Conservation (phyloP, 2,888 invertebrate species). For the Portevinia maculata region DNA sequence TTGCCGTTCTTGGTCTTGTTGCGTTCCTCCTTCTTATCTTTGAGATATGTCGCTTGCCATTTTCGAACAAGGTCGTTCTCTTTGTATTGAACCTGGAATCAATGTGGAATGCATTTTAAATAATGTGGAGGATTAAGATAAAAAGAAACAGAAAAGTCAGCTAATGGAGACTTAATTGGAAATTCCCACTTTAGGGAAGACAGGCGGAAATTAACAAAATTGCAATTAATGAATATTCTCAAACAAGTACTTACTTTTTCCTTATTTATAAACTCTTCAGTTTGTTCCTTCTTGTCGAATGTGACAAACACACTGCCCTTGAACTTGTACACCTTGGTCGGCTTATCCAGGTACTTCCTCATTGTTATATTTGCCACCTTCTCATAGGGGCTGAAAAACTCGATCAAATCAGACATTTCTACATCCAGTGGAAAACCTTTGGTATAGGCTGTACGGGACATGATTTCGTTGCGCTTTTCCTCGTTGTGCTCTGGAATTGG, state of each 20-base stretch:
- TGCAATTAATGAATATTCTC: background rate
- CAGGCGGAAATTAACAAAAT: too few relatives aligned
- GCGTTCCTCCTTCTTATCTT: constrained; percentile 84
- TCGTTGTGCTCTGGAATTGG: constrained; percentile 92
- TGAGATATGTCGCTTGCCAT: constrained; percentile 89
- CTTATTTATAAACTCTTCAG: constrained; percentile 89
- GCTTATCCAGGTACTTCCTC: constrained; percentile 85
- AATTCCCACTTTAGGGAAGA: too few relatives aligned
- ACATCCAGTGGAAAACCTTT: constrained; percentile 92
- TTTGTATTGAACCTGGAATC: constrained; percentile 85
- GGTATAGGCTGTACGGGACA: constrained; percentile 91
- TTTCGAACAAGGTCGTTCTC: constrained; percentile 87
- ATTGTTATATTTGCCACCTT: constrained; percentile 87
- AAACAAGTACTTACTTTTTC: constrained; percentile 83
- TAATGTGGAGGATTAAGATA: background rate
- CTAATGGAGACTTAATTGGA: too few relatives aligned
- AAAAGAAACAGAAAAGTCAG: background rate
- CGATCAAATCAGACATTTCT: constrained; percentile 88
- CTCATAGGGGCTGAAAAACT: constrained; percentile 88
- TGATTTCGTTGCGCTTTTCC: constrained; percentile 90
- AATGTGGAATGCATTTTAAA: background rate
- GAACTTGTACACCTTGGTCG: constrained; percentile 87
- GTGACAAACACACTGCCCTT: constrained; percentile 97
- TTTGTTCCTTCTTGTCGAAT: constrained; percentile 91
- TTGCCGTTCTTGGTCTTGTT: constrained; percentile 84